phyloP scores from a whole-genome alignment of 2,888 invertebrate genomes.

The Eilema depressum region DNA sequence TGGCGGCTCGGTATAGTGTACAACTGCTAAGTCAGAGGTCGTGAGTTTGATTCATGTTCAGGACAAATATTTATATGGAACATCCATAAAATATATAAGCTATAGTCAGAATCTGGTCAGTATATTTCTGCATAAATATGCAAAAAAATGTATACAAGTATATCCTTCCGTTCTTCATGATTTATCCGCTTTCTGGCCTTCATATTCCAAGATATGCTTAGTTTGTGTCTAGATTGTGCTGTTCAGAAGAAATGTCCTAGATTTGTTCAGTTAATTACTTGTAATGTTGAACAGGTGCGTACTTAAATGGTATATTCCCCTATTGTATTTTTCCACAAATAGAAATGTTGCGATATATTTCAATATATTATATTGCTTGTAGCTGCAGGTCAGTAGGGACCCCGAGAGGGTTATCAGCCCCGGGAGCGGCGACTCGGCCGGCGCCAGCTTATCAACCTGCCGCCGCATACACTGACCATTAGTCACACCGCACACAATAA shows the following conservation, averaged over 20 bases:
- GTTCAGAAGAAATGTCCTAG: background rate
- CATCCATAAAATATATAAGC: no score
- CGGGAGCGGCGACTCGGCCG: conserved; percentile 54
- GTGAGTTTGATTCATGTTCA: background rate
- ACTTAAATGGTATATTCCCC: background rate
- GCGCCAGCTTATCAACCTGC: conserved; percentile 70
- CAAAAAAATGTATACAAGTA: no score
- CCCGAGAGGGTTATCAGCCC: conserved; percentile 53
- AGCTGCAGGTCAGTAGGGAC: conserved; percentile 48
- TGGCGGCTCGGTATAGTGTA: no score
- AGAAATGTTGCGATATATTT: no score
- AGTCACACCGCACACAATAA: conserved; percentile 57
- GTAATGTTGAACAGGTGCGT: background rate
- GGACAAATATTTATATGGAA: background rate
- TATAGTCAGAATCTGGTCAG: no score
- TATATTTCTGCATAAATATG: no score
- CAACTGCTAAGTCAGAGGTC: no score
- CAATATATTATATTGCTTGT: background rate
- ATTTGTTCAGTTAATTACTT: conserved; percentile 17
- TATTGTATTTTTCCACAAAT: background rate
- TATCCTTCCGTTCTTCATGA: no score
- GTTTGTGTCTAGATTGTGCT: background rate
- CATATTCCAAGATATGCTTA: background rate
- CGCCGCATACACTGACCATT: conserved; percentile 65
- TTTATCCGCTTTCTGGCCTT: no score